Evolutionary conservation across 1,140 invertebrate genomes (phyloP).

Genomic region (Temnothorax longispinosus): DNA sequence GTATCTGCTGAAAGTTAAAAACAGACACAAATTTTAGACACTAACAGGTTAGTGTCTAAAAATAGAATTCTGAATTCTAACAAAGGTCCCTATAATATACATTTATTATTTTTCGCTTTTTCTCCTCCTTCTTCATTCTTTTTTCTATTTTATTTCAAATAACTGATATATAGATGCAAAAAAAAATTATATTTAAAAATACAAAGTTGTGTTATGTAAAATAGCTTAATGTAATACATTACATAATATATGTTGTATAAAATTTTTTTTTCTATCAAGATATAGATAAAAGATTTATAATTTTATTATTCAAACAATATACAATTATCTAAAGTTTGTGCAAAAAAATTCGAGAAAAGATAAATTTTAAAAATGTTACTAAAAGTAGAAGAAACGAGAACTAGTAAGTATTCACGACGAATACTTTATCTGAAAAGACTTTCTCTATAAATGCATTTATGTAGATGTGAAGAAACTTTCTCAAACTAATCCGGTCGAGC

Average conservation of each 20-base stretch:
- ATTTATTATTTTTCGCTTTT: not conserved
- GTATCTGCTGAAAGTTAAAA: not conserved
- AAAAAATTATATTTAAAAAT: constrained; percentile 1
- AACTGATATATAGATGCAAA: too few relatives aligned
- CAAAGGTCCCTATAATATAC: not conserved
- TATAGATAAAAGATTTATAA: not conserved
- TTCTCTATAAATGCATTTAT: constrained; percentile 39
- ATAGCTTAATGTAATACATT: not conserved
- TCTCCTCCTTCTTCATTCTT: not conserved
- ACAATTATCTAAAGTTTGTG: not conserved
- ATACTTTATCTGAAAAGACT: constrained; percentile 16
- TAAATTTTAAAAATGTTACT: not conserved
- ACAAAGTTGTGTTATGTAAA: not conserved
- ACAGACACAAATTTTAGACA: not conserved
- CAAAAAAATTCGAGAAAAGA: not conserved
- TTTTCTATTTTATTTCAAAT: not conserved
- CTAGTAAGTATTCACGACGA: not conserved
- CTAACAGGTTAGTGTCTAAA: not conserved
- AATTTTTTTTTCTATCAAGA: not conserved
- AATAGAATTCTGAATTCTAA: not conserved
- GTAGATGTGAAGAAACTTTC: constrained; percentile 38
- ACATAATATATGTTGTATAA: not conserved
- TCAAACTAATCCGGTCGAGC: not conserved
- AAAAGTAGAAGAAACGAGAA: not conserved
- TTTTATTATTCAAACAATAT: not conserved